Evolutionary conservation across 2,888 invertebrate genomes (phyloP).

Genomic region (Brachyptera putata): DNA sequence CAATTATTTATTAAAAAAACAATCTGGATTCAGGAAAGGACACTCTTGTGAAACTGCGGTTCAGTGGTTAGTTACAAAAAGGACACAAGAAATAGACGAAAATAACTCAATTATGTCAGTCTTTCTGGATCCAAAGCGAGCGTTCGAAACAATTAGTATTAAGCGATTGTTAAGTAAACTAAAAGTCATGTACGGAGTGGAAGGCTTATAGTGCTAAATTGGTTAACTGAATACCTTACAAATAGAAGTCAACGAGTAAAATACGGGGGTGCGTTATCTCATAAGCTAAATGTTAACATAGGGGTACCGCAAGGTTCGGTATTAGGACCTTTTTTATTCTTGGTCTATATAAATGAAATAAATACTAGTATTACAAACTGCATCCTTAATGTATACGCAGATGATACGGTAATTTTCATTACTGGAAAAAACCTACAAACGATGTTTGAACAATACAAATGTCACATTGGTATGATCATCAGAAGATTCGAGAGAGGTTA

Average conservation of each 20-base stretch:
- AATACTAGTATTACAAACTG: background rate
- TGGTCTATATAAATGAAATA: conserved; percentile 30
- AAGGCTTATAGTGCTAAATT: conserved; percentile 11
- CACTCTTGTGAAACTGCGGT: conserved; percentile 29
- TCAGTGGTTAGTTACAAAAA: conserved; percentile 25
- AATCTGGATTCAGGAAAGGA: conserved; percentile 25
- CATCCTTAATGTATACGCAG: too few species aligned
- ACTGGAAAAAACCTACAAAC: too few species aligned
- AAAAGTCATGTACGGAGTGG: conserved; percentile 23
- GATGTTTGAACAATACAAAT: too few species aligned
- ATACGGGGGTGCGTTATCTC: conserved; percentile 20
- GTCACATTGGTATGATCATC: background rate
- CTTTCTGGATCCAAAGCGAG: conserved; percentile 29
- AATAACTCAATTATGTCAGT: conserved; percentile 14
- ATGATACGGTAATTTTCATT: too few species aligned
- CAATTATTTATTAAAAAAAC: conserved; percentile 15
- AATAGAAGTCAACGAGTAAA: conserved; percentile 28
- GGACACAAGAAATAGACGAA: conserved; percentile 24
- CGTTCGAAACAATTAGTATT: conserved; percentile 30
- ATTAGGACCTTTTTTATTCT: conserved; percentile 33
- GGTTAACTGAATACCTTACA: conserved; percentile 27
- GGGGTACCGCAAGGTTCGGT: conserved; percentile 34
- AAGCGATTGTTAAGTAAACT: conserved; percentile 26
- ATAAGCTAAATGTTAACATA: background rate
- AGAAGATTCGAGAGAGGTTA: too few species aligned